These are phyloP conservation scores for Seladonia tumulorum DNA, from an alignment of 2,888 invertebrate genomes.

Conservation along the genomic window DNA sequence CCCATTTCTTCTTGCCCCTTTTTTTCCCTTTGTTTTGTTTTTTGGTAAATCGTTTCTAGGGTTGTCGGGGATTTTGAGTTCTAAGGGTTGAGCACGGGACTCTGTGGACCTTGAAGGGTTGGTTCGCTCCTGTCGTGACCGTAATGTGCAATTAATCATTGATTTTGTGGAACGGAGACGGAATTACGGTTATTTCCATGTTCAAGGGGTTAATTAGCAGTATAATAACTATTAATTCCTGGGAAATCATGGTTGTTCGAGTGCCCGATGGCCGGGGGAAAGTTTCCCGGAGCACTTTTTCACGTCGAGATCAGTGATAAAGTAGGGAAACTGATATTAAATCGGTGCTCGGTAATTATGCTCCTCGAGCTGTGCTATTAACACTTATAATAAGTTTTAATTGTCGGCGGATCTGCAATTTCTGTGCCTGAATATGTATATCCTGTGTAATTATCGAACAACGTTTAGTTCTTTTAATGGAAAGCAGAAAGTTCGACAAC, in stretches of 20 bases:
- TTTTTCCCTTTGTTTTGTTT: background rate
- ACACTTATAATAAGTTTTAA: background rate
- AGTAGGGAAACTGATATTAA: background rate
- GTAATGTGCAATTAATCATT: background rate
- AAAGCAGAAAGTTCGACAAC: background rate
- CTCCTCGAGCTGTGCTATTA: background rate
- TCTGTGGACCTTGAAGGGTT: background rate
- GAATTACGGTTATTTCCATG: slow-evolving; percentile 7
- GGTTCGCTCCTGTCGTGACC: background rate
- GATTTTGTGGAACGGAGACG: background rate
- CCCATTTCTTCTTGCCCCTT: background rate
- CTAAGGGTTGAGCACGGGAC: background rate
- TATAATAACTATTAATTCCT: background rate
- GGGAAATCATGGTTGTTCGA: slow-evolving; percentile 1
- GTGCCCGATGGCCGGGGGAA: background rate
- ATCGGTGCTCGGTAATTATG: background rate
- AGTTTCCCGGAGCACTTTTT: background rate
- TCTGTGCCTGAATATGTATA: background rate
- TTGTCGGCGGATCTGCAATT: background rate
- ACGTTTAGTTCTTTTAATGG: background rate
- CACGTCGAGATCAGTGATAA: background rate
- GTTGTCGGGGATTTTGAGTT: background rate
- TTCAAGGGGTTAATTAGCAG: background rate
- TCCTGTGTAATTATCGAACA: background rate
- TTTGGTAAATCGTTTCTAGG: background rate